These are phyloP conservation scores for Sterrhoptilus dennistouni DNA, from an alignment of 2,113 vertebrate species.

Conservation along the genomic window DNA sequence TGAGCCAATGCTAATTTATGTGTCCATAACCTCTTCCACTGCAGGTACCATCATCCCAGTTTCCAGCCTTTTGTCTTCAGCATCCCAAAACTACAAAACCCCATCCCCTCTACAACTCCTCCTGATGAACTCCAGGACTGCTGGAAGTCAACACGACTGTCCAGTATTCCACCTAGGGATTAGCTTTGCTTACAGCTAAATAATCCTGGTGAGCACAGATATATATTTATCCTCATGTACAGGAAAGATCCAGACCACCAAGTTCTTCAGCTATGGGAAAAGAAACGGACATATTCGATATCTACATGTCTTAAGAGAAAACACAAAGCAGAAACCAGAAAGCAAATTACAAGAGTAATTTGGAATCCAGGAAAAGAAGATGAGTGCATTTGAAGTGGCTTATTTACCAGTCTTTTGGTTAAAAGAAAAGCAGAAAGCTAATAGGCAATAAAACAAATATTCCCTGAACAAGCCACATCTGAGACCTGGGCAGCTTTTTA, in stretches of 20 bases:
- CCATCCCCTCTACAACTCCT: neutral
- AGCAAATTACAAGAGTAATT: neutral
- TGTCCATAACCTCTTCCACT: neutral
- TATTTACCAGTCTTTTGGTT: neutral
- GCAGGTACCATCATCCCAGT: neutral
- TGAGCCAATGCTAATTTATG: neutral
- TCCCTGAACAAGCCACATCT: neutral
- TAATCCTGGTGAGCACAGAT: neutral
- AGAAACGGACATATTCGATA: neutral
- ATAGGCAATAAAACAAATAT: neutral
- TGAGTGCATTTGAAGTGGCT: neutral
- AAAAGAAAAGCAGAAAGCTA: neutral
- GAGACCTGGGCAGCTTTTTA: neutral
- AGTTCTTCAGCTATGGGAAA: neutral
- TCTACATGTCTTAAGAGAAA: neutral
- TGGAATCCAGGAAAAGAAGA: neutral
- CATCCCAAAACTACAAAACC: neutral
- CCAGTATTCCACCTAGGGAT: neutral
- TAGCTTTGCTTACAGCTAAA: neutral
- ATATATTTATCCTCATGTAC: rapidly evolving
- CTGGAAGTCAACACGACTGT: neutral
- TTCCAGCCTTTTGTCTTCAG: neutral
- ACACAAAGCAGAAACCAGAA: neutral
- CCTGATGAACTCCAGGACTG: neutral
- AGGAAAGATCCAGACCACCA: neutral